A percentile compares a stretch with the other conserved stretches of the same genome.
Evolutionary conservation across 2,797 vertebrate species (phyloP).

Genomic region (Chaetodon trifasciatus): DNA sequence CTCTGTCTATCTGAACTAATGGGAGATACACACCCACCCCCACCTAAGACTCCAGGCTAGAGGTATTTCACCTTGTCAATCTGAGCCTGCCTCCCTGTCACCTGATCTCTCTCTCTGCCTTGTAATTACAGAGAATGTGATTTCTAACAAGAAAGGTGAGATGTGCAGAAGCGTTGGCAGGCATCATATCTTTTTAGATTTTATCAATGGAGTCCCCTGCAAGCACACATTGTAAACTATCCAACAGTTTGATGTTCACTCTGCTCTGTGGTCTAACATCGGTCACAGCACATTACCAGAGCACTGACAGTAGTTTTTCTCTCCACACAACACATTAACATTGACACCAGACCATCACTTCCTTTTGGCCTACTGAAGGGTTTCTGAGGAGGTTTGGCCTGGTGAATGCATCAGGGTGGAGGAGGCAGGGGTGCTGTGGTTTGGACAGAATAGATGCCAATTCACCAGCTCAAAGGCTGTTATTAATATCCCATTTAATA

Average conservation of each 20-base stretch:
- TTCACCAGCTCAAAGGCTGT: slow-evolving; percentile 31
- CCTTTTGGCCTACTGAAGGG: slow-evolving; percentile 31
- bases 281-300: neutral
- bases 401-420: slow-evolving; percentile 48
- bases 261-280: slow-evolving; percentile 6
- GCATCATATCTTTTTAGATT: neutral
- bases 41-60: neutral
- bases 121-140: slow-evolving; percentile 46
- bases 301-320: slow-evolving; percentile 4
- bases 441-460: slow-evolving; percentile 52
- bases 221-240: neutral
- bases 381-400: slow-evolving; percentile 40
- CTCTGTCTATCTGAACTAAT: slow-evolving; percentile 4
- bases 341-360: slow-evolving; percentile 22
- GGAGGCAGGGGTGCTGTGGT: slow-evolving; percentile 51
- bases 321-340: slow-evolving; percentile 12
- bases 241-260: neutral
- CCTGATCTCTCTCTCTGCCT: slow-evolving; percentile 5
- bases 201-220: neutral
- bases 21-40: neutral
- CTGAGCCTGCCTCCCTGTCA: neutral
- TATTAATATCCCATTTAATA: slow-evolving; percentile 71
- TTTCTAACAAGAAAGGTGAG: slow-evolving; percentile 30
- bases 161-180: slow-evolving; percentile 3
- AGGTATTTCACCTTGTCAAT: slow-evolving; percentile 20